Base-by-base conservation (phyloP, 2,797 vertebrate species). In the Cirrhinus molitorella region DNA sequence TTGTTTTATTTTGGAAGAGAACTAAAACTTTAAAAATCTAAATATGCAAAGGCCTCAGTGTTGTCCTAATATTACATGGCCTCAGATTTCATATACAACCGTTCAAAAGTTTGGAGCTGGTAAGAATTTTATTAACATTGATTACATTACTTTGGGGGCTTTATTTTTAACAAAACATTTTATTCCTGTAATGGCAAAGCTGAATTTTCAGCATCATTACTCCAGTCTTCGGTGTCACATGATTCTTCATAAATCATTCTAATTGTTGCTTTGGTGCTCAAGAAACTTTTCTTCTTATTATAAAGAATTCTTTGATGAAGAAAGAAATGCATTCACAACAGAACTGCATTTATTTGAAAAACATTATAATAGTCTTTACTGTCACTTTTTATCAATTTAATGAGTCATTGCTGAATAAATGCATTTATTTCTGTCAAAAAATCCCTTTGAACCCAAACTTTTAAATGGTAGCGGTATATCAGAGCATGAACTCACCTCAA, bases 401-500 rank as follows among this genome's bases (percentile, higher is more conserved):
- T 28, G 8, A 1, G 23, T 71, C 68, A 43, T 34, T 66, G 17
- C 8, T 17, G 67, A 47, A 47, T 14, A n/a, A 51, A 71, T 47
- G 14, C 19, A 28, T 31, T 66, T 1, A 11, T 37, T 65, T 34
- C 31, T 19, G 19, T 19, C 4, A 53, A 34, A 19, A 40, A 37
- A 67, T n/a, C 65, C 40, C 0, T 25, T 21, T 70, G 7, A 70
- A 16, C 7, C 13, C 43, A 37, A 21, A n/a, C 3, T 55, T n/a
- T 55, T 53, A 5, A 53, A 55, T 0, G 0, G 5, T 34, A 37
- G 2, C 13, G 3, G 2, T 14, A 53, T 67, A 47, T 63, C 1
- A 10, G 16, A 80, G 61, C 1, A n/a, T 10, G 34, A 72, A 89
- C 83, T 11, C 87, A 96, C 95, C 93, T 94, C 86, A 96, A 90